These are phyloP conservation scores for Andrena bicolor DNA, from an alignment of 2,888 invertebrate genomes.

Conservation along the genomic window DNA sequence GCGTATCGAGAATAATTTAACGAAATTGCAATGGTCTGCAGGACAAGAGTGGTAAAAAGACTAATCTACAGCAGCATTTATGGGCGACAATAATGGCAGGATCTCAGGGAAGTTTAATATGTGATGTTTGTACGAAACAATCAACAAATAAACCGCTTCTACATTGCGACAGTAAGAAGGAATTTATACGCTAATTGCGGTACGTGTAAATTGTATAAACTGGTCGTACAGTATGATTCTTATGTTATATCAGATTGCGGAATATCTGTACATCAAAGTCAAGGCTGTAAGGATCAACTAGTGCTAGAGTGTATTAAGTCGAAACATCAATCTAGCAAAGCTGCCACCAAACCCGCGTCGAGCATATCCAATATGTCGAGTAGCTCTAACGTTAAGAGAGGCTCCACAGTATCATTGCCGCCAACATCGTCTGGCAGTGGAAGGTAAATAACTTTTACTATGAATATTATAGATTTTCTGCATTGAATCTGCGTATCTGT, in stretches of 20 bases:
- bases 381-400: slow-evolving; percentile 79
- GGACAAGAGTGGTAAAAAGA: slow-evolving; percentile 91
- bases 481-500: slow-evolving; percentile 79
- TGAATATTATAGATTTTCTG: slow-evolving; percentile 66
- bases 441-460: slow-evolving; percentile 78
- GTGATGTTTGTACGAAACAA: slow-evolving; percentile 92
- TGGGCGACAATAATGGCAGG: slow-evolving; percentile 89
- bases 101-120: slow-evolving; percentile 88
- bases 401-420: slow-evolving; percentile 82
- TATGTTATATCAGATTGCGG: slow-evolving; percentile 89
- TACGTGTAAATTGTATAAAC: background rate
- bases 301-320: slow-evolving; percentile 93
- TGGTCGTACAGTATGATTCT: background rate
- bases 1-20: background rate
- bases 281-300: slow-evolving; percentile 93
- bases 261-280: slow-evolving; percentile 93
- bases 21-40: slow-evolving; percentile 78
- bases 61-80: slow-evolving; percentile 87
- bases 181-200: slow-evolving; percentile 55
- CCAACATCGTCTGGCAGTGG: slow-evolving; percentile 79
- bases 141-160: slow-evolving; percentile 92
- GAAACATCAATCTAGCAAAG: slow-evolving; percentile 83
- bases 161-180: slow-evolving; percentile 92
- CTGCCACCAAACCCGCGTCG: slow-evolving; percentile 82
- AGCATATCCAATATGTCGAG: slow-evolving; percentile 78